Conservation (phyloP, 2,888 invertebrate species). For the Scrobipalpa costella region DNA sequence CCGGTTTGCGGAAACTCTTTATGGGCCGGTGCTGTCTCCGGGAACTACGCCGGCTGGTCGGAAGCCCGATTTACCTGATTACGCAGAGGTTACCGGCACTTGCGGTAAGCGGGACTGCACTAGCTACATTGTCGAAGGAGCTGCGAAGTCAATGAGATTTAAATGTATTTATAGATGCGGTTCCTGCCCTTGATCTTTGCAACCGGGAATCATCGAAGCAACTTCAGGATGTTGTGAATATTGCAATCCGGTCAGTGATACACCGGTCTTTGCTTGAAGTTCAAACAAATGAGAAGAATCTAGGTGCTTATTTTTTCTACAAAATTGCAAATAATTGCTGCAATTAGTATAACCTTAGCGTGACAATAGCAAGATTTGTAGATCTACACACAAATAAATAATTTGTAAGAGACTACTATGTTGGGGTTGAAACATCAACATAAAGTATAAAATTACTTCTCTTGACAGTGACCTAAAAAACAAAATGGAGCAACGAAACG, state of each 20-base stretch:
- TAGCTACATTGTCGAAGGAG: background rate
- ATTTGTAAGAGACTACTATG: background rate
- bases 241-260: background rate
- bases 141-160: slow-evolving; percentile 11
- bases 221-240: slow-evolving; percentile 4
- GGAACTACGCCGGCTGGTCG: slow-evolving; percentile 51
- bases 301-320: no score
- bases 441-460: slow-evolving; percentile 6
- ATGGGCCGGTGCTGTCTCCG: slow-evolving; percentile 56
- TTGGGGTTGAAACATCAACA: background rate
- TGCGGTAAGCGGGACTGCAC: background rate
- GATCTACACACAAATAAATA: background rate
- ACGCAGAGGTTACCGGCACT: slow-evolving; percentile 24
- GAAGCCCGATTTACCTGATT: slow-evolving; percentile 46
- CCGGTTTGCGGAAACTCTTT: slow-evolving; percentile 45
- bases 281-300: background rate
- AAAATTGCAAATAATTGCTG: background rate
- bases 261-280: background rate
- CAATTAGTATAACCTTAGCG: slow-evolving; percentile 1
- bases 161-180: slow-evolving; percentile 23
- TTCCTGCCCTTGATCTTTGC: slow-evolving; percentile 27
- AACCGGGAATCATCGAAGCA: background rate
- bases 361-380: background rate
- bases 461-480: slow-evolving; percentile 26
- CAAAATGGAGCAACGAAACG: slow-evolving; percentile 13